A percentile compares a stretch with the other conserved stretches of the same genome.
phyloP scores from a whole-genome alignment of 2,797 vertebrate genomes.

The Tangara arthus region DNA sequence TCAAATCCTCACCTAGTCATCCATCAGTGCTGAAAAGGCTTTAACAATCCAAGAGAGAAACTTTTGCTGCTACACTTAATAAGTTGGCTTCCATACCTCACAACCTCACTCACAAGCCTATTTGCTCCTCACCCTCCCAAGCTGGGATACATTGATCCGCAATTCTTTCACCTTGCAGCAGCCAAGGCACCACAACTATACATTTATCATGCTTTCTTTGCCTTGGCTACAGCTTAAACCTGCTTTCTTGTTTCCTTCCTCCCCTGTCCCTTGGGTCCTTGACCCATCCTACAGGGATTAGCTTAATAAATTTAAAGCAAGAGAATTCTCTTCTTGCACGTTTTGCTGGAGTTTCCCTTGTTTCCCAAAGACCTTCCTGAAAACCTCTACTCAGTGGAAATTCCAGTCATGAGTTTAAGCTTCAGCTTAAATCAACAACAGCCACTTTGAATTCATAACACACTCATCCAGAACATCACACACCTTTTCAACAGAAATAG shows the following conservation, averaged over 20 bases:
- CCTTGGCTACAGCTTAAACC: neutral
- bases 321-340: neutral
- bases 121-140: neutral
- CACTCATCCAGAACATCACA: neutral
- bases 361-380: neutral
- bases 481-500: neutral
- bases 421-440: neutral
- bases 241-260: slow-evolving; percentile 40
- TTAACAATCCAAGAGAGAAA: neutral
- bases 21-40: neutral
- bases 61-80: neutral
- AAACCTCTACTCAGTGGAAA: neutral
- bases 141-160: neutral
- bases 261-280: neutral
- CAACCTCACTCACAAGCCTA: neutral
- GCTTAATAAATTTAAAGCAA: slow-evolving; percentile 32
- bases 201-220: neutral
- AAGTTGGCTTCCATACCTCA: neutral
- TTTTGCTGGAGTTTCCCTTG: neutral
- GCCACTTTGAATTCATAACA: neutral
- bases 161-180: neutral
- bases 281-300: neutral
- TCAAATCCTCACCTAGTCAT: neutral
- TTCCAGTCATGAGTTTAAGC: neutral
- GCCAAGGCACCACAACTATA: neutral